Conservation (phyloP, 2,888 invertebrate species). For the Sipha maydis region DNA sequence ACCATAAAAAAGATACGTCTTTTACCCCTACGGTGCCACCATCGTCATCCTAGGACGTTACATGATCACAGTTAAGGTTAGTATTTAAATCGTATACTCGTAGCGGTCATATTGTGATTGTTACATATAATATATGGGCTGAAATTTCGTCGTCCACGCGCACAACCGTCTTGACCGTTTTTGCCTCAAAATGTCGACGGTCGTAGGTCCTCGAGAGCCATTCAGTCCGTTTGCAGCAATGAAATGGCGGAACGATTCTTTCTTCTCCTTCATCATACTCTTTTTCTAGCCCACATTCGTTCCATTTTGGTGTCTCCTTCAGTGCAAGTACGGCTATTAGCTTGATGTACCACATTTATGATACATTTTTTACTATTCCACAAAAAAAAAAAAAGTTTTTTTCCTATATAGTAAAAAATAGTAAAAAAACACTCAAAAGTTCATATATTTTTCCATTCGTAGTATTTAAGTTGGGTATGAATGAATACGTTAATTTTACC, state of each 20-base stretch:
- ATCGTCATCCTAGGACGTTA: background rate
- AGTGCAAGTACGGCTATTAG: too few species aligned
- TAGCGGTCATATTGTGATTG: background rate
- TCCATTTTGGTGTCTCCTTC: too few species aligned
- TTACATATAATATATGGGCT: background rate
- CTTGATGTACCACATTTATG: too few species aligned
- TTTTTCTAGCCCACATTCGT: background rate
- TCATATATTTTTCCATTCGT: too few species aligned
- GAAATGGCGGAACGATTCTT: background rate
- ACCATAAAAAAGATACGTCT: background rate
- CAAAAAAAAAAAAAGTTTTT: too few species aligned
- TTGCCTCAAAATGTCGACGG: constrained; percentile 20
- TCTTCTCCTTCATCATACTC: background rate
- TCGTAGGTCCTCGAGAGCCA: too few species aligned
- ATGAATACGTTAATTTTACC: too few species aligned
- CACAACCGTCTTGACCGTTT: constrained; percentile 11
- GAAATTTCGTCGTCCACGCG: background rate
- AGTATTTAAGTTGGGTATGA: too few species aligned
- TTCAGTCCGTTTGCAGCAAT: background rate
- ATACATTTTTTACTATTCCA: too few species aligned
- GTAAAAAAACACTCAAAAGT: too few species aligned
- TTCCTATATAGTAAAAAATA: too few species aligned
- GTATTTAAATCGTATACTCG: constrained; percentile 41
- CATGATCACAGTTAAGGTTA: background rate
- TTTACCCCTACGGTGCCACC: background rate